Evolutionary conservation across 2,113 vertebrate genomes (phyloP).

Genomic region (Mellivora capensis): DNA sequence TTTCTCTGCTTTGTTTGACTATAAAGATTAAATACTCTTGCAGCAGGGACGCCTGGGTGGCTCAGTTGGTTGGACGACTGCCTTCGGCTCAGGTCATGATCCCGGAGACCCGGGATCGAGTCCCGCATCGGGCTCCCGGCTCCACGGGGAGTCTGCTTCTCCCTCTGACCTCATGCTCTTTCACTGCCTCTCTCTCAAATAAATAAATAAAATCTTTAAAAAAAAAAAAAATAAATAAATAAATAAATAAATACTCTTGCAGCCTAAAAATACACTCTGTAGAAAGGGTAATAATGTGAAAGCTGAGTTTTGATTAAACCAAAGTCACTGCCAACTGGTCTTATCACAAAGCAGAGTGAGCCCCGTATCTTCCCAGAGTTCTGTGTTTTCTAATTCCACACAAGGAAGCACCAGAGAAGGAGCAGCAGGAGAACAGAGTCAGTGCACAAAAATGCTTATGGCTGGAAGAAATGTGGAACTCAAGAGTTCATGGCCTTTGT

Average conservation of each 20-base stretch:
- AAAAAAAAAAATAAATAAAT: too few species aligned
- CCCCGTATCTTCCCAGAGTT: neutral
- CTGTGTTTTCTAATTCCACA: neutral
- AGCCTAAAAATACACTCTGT: constrained; percentile 29
- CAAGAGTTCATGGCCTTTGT: neutral
- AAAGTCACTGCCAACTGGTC: neutral
- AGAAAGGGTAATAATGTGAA: neutral
- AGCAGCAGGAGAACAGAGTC: neutral
- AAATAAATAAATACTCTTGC: constrained; percentile 10
- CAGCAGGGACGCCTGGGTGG: too few species aligned
- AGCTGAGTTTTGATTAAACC: neutral
- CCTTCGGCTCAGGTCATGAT: too few species aligned
- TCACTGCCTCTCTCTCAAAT: too few species aligned
- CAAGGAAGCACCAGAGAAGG: neutral
- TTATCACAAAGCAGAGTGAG: neutral
- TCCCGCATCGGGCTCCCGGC: too few species aligned
- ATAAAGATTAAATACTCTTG: constrained; percentile 13
- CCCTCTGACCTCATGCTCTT: too few species aligned
- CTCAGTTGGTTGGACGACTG: too few species aligned
- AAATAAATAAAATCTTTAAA: too few species aligned
- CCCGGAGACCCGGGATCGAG: too few species aligned
- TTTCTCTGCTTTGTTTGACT: constrained; percentile 39
- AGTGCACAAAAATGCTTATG: neutral
- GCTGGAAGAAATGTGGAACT: neutral
- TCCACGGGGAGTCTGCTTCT: too few species aligned